Evolutionary conservation across 2,113 vertebrate genomes (phyloP), one percentile per base, ranked within the genome.

Genomic region (Oenanthe melanoleuca): DNA sequence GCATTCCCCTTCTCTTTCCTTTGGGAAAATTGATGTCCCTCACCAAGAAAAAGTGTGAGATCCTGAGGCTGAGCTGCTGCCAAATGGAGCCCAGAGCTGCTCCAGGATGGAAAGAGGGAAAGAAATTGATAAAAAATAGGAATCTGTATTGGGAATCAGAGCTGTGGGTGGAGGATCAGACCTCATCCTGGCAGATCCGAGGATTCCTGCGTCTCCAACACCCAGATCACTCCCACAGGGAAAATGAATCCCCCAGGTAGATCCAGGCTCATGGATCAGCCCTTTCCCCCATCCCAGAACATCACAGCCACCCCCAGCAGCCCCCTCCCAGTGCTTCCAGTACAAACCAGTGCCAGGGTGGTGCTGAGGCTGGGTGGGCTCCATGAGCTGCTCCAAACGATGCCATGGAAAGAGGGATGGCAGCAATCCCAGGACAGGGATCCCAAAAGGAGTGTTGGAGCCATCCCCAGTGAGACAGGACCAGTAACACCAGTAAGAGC

Each of bases 21-120:
- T 31, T 73, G 1, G 79, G 71, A 86, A 49, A 40, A 81, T 78
- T 71, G 10, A 15, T 6, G 0, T 5, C 64, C 4, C 0, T 45
- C 23, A n/a, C 3, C 1, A 1, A 77, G 80, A 56, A 73, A 59
- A 56, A 81, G 14, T 0, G 11, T 0, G 10, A 50, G 64, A 72
- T 64, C n/a, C 49, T 5, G 5, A 0, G 1, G 73, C 65, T 0
- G 0, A 9, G 38, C n/a, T 0, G 1, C 53, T 31, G 71, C 60
- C 4, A 7, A 65, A 14, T 1, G 0, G 70, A 44, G n/a, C 33
- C 26, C 47, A 29, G 22, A 52, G 33, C 53, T 49, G 31, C 16
- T 57, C 55, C n/a, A 8, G 64, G 55, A 88, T 53, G 38, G 37
- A 47, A 69, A 81, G 13, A 14, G 28, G 6, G 9, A 1, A 14